Evolutionary conservation across 2,888 invertebrate species (phyloP).

Genomic region (Ichneumoninae sp.): DNA sequence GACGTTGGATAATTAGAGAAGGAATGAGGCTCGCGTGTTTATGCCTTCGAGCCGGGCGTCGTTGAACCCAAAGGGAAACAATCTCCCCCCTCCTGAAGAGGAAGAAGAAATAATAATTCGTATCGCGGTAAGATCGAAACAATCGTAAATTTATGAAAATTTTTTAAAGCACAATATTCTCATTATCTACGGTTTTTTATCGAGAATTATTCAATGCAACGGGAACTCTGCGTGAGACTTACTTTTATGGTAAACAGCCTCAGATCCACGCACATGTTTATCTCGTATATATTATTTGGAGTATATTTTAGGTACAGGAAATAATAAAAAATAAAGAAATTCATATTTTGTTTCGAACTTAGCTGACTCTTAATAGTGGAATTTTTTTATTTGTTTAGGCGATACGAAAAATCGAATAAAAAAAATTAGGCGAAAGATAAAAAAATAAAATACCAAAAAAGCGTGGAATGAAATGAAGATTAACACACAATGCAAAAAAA

Average conservation of each 20-base stretch:
- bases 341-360: background rate
- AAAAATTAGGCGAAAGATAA: too few species aligned
- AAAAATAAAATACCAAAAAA: background rate
- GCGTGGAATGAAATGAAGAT: background rate
- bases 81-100: background rate
- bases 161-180: slow-evolving; percentile 9
- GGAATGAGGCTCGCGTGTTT: slow-evolving; percentile 55
- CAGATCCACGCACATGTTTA: slow-evolving; percentile 3
- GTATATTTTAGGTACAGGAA: background rate
- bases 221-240: slow-evolving; percentile 1
- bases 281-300: background rate
- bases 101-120: slow-evolving; percentile 10
- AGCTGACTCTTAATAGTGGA: background rate
- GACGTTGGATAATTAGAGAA: slow-evolving; percentile 45
- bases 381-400: too few species aligned
- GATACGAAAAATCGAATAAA: background rate
- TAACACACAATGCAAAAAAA: background rate
- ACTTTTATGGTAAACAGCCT: background rate
- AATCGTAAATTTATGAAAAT: slow-evolving; percentile 14
- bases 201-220: background rate
- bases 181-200: background rate
- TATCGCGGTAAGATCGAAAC: slow-evolving; percentile 20
- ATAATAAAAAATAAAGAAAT: background rate
- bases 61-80: slow-evolving; percentile 53
- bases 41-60: slow-evolving; percentile 22